Percentiles rank a stretch among this genome's conserved stretches.
Evolutionary conservation across 2,888 invertebrate species (phyloP).

Genomic region (Beris morrisii): DNA sequence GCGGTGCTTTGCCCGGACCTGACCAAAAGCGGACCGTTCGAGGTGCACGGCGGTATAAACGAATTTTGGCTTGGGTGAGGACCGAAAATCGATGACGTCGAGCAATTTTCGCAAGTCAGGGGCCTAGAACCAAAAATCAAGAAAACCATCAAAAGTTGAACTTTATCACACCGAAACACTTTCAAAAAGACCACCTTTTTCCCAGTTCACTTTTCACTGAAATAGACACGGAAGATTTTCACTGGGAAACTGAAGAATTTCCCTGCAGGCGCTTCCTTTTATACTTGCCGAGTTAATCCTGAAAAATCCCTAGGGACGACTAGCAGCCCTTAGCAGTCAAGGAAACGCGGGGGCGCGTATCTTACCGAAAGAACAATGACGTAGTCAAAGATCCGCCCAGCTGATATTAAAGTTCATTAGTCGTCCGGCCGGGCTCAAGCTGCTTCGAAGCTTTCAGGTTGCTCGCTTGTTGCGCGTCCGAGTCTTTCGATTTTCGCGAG

Average conservation of each 20-base stretch:
- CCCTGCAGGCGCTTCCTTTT: slow-evolving; percentile 29
- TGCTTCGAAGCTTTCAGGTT: slow-evolving; percentile 22
- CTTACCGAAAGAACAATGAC: no score
- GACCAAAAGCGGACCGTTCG: slow-evolving; percentile 4
- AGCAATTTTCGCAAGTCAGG: slow-evolving; percentile 16
- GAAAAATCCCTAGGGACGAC: slow-evolving; percentile 27
- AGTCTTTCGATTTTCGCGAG: slow-evolving; percentile 32
- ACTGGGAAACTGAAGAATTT: slow-evolving; percentile 31
- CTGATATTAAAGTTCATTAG: no score
- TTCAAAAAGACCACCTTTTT: no score
- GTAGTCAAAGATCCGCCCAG: no score
- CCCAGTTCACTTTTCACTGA: no score
- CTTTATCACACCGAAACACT: no score
- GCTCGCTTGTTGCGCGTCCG: slow-evolving; percentile 10
- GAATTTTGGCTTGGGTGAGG: slow-evolving; percentile 36
- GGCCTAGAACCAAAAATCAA: not conserved
- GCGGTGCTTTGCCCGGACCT: slow-evolving; percentile 3
- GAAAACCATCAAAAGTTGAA: not conserved
- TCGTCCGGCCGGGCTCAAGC: not conserved
- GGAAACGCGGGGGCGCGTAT: no score
- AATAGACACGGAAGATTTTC: slow-evolving; percentile 12
- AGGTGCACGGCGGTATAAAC: slow-evolving; percentile 18
- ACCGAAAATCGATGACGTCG: slow-evolving; percentile 29
- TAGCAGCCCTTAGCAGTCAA: not conserved
- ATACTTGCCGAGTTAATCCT: slow-evolving; percentile 33